Percentiles rank a stretch among this genome's conserved stretches.
Conservation (phyloP, 2,797 vertebrate genomes). For the Ptychadena robeensis region DNA sequence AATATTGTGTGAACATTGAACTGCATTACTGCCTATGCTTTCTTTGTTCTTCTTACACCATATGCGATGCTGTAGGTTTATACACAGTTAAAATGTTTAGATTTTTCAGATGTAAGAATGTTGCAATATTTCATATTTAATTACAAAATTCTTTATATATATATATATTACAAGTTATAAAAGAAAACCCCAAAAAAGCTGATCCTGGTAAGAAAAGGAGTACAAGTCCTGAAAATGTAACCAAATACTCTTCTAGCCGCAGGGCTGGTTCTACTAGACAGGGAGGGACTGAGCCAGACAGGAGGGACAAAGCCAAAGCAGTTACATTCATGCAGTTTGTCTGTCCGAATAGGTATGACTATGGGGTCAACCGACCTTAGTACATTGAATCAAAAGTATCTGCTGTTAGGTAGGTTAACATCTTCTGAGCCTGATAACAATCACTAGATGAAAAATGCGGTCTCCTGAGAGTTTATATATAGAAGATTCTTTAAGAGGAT, state of each 20-base stretch:
- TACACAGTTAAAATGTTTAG: neutral
- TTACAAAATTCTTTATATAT: neutral
- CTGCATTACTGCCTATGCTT: conserved; percentile 32
- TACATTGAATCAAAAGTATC: conserved; percentile 41
- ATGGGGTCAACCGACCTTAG: conserved; percentile 89
- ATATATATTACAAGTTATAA: neutral
- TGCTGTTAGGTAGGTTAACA: conserved; percentile 20
- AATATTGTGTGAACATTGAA: conserved; percentile 7
- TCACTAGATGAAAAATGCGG: neutral
- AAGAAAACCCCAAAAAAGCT: conserved; percentile 4
- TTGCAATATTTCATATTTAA: conserved; percentile 64
- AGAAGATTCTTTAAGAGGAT: too few relatives aligned
- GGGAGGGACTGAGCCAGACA: conserved; percentile 93
- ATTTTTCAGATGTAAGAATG: too few relatives aligned
- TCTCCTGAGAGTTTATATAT: neutral
- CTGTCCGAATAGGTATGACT: conserved; percentile 82
- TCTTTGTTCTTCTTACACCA: conserved; percentile 62
- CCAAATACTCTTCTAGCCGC: conserved; percentile 73
- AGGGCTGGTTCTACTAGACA: conserved; percentile 76
- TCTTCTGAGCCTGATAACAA: neutral
- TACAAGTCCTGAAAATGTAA: conserved; percentile 70
- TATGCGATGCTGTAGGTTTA: conserved; percentile 46
- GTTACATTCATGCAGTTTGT: conserved; percentile 88
- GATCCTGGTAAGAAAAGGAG: neutral
- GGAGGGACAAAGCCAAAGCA: conserved; percentile 88